Evolutionary conservation across 1,140 invertebrate species (phyloP).

Genomic region (Drosophila novamexicana): DNA sequence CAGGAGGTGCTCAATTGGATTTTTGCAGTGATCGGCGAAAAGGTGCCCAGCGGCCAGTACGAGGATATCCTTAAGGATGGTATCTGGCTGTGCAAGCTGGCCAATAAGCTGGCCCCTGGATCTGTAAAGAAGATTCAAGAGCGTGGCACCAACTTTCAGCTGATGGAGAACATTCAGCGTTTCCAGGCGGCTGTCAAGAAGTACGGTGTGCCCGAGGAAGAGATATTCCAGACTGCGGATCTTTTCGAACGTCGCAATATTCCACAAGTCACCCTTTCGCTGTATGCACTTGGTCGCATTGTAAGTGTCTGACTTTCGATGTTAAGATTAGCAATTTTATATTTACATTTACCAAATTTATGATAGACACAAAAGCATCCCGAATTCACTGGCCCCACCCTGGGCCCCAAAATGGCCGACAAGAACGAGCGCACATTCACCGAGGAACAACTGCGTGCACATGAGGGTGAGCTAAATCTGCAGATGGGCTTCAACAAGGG

Average conservation of each 20-base stretch:
- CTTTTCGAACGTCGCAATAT: conserved; percentile 98
- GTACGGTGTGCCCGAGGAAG: conserved; percentile 97
- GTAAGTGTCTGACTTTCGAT: conserved; percentile 87
- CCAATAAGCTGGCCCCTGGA: conserved; percentile 97
- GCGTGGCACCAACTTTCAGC: conserved; percentile 97
- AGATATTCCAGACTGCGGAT: conserved; percentile 99
- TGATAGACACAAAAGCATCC: conserved; percentile 95
- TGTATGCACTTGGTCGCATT: conserved; percentile 94
- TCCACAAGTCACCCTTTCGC: conserved; percentile 95
- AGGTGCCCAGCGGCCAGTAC: conserved; percentile 92
- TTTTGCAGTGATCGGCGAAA: conserved; percentile 93
- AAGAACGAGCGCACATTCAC: conserved; percentile 97
- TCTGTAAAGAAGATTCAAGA: conserved; percentile 98
- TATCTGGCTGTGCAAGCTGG: conserved; percentile 95
- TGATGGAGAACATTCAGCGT: conserved; percentile 99
- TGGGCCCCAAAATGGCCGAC: conserved; percentile 98
- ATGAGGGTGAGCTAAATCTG: conserved; percentile 95
- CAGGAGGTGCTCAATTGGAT: conserved; percentile 96
- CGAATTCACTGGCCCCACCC: conserved; percentile 94
- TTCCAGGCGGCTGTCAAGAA: conserved; percentile 97
- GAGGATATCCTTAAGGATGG: conserved; percentile 97
- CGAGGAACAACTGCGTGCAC: conserved; percentile 96
- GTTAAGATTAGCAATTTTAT: no score
- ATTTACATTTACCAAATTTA: neutral
- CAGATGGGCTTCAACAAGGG: conserved; percentile 99